These are phyloP conservation scores for Caranx melampygus DNA, from an alignment of 2,113 vertebrate species.

Conservation along the genomic window DNA sequence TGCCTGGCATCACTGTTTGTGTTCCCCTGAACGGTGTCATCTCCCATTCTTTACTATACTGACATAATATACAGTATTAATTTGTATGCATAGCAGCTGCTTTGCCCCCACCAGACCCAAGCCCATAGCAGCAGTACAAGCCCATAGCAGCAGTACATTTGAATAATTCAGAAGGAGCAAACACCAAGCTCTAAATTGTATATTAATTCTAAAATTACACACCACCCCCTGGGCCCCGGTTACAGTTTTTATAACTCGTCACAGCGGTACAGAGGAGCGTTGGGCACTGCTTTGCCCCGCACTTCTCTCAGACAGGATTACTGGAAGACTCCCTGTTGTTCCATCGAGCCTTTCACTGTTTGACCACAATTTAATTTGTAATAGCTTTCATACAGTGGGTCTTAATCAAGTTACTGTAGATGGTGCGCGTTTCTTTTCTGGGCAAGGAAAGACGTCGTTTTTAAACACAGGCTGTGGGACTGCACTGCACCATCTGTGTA, in stretches of 20 bases:
- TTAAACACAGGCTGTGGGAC: conserved; percentile 22
- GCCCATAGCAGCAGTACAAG: conserved; percentile 49
- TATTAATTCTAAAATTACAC: conserved; percentile 82
- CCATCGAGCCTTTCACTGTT: conserved; percentile 34
- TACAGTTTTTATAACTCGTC: conserved; percentile 78
- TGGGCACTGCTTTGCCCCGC: conserved; percentile 16
- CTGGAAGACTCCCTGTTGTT: conserved; percentile 59
- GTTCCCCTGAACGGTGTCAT: conserved; percentile 57
- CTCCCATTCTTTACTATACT: conserved; percentile 55
- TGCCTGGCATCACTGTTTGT: conserved; percentile 60
- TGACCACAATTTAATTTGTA: conserved; percentile 61
- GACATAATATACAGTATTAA: conserved; percentile 63
- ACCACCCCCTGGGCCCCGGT: conserved; percentile 58
- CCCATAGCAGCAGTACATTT: conserved; percentile 65
- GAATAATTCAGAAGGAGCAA: conserved; percentile 78
- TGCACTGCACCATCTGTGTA: conserved; percentile 45
- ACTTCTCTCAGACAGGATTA: conserved; percentile 59
- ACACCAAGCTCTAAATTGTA: conserved; percentile 79
- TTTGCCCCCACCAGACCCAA: conserved; percentile 47
- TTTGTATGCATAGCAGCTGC: conserved; percentile 71
- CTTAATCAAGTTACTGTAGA: conserved; percentile 65
- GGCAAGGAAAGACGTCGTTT: conserved; percentile 12
- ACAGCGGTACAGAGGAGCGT: conserved; percentile 54
- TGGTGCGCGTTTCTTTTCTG: conserved; percentile 13
- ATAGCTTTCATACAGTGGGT: conserved; percentile 46